These are phyloP conservation scores for Mamestra brassicae DNA, from an alignment of 2,888 invertebrate species.

Conservation along the genomic window DNA sequence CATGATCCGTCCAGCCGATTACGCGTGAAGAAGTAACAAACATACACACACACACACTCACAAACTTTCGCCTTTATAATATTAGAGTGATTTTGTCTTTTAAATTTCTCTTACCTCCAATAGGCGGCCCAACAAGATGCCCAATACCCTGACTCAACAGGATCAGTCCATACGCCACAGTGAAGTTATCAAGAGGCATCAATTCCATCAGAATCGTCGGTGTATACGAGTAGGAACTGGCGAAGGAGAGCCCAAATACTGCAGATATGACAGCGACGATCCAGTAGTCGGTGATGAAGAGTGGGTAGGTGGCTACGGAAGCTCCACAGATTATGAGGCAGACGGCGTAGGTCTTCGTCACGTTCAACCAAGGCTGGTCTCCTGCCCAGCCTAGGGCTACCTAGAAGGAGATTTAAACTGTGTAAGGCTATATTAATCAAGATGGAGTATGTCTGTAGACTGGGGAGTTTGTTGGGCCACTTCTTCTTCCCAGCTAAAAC, in stretches of 20 bases:
- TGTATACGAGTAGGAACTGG: conserved; percentile 97
- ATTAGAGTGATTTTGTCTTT: too few relatives aligned
- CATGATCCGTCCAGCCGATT: too few relatives aligned
- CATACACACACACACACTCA: too few relatives aligned
- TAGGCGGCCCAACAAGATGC: conserved; percentile 97
- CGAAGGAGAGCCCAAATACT: conserved; percentile 96
- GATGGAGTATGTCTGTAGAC: too few relatives aligned
- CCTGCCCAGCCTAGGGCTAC: conserved; percentile 96
- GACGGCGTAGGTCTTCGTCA: conserved; percentile 95
- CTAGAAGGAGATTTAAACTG: conserved; percentile 77
- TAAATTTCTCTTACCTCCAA: conserved; percentile 92
- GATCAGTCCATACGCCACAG: conserved; percentile 97
- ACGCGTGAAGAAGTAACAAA: too few relatives aligned
- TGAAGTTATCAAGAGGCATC: conserved; percentile 97
- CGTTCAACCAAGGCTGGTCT: conserved; percentile 96
- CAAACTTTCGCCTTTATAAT: too few relatives aligned
- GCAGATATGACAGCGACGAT: conserved; percentile 89
- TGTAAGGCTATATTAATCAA: neutral
- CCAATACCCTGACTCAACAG: conserved; percentile 97
- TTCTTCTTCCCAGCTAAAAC: too few relatives aligned
- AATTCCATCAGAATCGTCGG: conserved; percentile 97
- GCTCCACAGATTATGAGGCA: conserved; percentile 93
- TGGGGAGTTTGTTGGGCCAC: too few relatives aligned
- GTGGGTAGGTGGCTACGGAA: conserved; percentile 91
- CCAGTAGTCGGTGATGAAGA: conserved; percentile 88